These are phyloP conservation scores for Amaurobius ferox DNA, from an alignment of 2,888 invertebrate genomes.

Conservation along the genomic window DNA sequence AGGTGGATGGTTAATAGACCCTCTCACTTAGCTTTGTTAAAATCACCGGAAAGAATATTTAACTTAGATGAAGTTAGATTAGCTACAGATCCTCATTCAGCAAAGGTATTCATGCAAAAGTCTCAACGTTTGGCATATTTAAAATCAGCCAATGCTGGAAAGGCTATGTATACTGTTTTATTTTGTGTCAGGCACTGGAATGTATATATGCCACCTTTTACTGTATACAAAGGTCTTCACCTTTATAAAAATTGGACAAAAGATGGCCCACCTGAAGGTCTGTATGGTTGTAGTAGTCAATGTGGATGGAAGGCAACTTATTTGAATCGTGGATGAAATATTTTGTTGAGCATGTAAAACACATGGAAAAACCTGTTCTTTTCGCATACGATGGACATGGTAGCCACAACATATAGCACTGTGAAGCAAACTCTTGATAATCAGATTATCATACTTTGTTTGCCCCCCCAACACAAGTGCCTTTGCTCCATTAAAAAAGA, in stretches of 20 bases:
- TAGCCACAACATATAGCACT: conserved; percentile 21
- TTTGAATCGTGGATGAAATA: background rate
- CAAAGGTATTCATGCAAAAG: conserved; percentile 17
- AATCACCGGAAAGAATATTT: background rate
- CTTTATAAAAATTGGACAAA: no score
- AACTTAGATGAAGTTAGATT: conserved; percentile 20
- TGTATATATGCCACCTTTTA: no score
- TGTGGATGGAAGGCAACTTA: background rate
- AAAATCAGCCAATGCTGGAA: no score
- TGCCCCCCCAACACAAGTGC: background rate
- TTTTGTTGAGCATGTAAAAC: background rate
- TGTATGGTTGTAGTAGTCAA: no score
- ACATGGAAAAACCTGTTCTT: conserved; percentile 15
- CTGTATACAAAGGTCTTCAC: no score
- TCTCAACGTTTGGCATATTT: background rate
- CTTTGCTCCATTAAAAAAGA: background rate
- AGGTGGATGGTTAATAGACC: conserved; percentile 8
- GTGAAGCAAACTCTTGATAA: background rate
- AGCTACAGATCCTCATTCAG: background rate
- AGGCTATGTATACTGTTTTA: background rate
- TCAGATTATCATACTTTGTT: conserved; percentile 14
- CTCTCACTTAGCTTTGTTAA: background rate
- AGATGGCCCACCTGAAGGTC: no score
- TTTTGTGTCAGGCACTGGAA: background rate
- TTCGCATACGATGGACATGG: conserved; percentile 26